Conservation (phyloP, 2,888 invertebrate species). For the Mimas tiliae region DNA sequence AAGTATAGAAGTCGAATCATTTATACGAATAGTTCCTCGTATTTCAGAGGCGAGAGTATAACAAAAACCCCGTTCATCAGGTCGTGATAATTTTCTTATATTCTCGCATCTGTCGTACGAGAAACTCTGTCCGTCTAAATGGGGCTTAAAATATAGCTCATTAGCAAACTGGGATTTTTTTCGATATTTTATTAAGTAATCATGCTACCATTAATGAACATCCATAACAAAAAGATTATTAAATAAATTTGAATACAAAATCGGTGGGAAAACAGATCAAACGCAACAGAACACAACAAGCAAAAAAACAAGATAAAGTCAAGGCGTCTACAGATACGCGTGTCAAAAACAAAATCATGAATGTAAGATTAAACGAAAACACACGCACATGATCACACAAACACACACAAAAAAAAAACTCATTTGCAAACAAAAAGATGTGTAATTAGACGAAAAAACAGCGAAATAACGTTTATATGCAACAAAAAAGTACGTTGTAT, state of each 20-base stretch:
- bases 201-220: too few relatives aligned
- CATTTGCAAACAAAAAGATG: conserved; percentile 31
- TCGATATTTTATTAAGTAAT: too few relatives aligned
- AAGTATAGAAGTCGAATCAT: too few relatives aligned
- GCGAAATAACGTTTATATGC: neutral
- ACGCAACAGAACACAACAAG: conserved; percentile 39
- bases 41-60: too few relatives aligned
- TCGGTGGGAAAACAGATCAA: conserved; percentile 40
- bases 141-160: too few relatives aligned
- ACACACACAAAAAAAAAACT: conserved; percentile 33
- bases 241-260: neutral
- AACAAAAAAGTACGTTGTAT: conserved; percentile 16
- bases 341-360: conserved; percentile 32
- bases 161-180: too few relatives aligned
- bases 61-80: too few relatives aligned
- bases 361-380: conserved; percentile 31
- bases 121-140: too few relatives aligned
- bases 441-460: conserved; percentile 35
- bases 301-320: conserved; percentile 45
- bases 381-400: conserved; percentile 32
- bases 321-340: conserved; percentile 32
- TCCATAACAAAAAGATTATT: neutral
- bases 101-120: too few relatives aligned
- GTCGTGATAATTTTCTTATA: too few relatives aligned
- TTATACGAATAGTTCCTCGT: too few relatives aligned